These are phyloP conservation scores for Xenus cinereus DNA, from an alignment of 2,113 vertebrate species.

Conservation along the genomic window DNA sequence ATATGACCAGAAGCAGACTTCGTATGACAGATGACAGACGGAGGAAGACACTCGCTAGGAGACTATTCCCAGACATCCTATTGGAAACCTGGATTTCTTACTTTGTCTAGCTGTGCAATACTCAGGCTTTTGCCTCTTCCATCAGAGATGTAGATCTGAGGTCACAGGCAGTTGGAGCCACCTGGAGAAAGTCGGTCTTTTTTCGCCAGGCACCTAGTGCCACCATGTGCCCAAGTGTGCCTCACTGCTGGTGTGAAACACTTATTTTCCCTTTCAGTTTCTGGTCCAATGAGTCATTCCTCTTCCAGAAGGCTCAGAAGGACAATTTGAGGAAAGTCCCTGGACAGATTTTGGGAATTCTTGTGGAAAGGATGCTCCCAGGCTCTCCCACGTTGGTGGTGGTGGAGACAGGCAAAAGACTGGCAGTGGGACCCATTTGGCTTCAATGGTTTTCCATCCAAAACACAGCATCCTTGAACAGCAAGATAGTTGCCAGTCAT, in stretches of 20 bases:
- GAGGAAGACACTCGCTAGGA: constrained; percentile 1
- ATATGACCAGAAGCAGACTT: constrained; percentile 46
- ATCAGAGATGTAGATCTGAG: background rate
- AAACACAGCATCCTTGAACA: background rate
- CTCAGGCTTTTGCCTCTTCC: background rate
- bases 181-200: background rate
- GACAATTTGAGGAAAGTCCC: background rate
- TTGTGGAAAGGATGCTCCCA: background rate
- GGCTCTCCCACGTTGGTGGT: background rate
- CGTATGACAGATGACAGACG: background rate
- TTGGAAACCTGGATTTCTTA: background rate
- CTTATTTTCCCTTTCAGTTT: background rate
- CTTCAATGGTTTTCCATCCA: background rate
- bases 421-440: background rate
- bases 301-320: background rate
- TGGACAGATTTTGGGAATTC: background rate
- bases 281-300: background rate
- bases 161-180: too few relatives aligned
- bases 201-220: background rate
- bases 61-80: constrained; percentile 19
- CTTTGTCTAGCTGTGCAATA: background rate
- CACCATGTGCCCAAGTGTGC: background rate
- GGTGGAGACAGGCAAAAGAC: background rate
- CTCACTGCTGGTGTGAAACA: background rate
- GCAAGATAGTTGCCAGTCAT: background rate